Evolutionary conservation across 2,888 invertebrate genomes (phyloP).

Genomic region (Ophion costatus): DNA sequence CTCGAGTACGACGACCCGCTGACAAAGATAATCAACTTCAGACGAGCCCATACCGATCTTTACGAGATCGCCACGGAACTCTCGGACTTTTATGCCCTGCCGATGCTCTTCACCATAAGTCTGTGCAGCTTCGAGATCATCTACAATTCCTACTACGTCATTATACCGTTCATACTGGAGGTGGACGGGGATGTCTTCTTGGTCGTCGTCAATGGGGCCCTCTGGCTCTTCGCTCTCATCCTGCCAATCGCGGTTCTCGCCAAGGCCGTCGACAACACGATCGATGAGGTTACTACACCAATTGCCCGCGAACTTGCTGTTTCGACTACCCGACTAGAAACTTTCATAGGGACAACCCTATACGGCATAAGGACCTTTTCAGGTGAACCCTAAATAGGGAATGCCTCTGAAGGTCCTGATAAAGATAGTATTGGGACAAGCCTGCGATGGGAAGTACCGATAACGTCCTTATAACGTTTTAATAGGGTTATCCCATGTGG

Average conservation of each 20-base stretch:
- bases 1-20: slow-evolving; percentile 15
- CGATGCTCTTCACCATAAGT: slow-evolving; percentile 49
- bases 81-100: slow-evolving; percentile 66
- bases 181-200: background rate
- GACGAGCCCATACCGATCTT: slow-evolving; percentile 59
- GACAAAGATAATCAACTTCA: slow-evolving; percentile 43
- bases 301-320: too few relatives aligned
- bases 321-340: too few relatives aligned
- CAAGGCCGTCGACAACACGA: slow-evolving; percentile 31
- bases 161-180: slow-evolving; percentile 22
- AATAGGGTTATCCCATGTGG: too few relatives aligned
- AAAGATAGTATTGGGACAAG: too few relatives aligned
- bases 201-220: background rate
- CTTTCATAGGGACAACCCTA: too few relatives aligned
- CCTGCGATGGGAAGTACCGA: too few relatives aligned
- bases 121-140: slow-evolving; percentile 54
- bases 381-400: too few relatives aligned
- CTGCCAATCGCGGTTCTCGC: slow-evolving; percentile 51
- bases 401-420: too few relatives aligned
- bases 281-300: slow-evolving; percentile 36
- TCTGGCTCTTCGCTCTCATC: slow-evolving; percentile 9
- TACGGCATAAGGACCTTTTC: too few relatives aligned
- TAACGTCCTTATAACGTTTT: too few relatives aligned
- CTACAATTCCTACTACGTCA: slow-evolving; percentile 62
- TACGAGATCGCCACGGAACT: slow-evolving; percentile 64